phyloP scores from a whole-genome alignment of 2,113 vertebrate species.

The Mola mola region DNA sequence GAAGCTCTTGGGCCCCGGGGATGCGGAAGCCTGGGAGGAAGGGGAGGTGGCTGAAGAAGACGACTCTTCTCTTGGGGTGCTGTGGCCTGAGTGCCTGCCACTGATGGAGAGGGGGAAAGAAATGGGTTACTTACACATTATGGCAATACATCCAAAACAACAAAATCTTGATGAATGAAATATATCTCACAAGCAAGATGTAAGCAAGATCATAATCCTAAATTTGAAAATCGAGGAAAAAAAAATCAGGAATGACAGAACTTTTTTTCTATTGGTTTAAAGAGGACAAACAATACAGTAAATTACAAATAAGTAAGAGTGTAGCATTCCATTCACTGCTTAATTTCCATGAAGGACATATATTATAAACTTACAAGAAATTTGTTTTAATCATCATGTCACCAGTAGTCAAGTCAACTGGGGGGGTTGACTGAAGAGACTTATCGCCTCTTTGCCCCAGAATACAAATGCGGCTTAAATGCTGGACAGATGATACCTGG shows the following conservation, averaged over 20 bases:
- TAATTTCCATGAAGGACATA: conserved; percentile 6
- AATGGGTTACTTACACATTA: background rate
- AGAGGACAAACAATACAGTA: no score
- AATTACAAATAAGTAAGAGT: no score
- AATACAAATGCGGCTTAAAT: conserved; percentile 26
- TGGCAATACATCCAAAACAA: background rate
- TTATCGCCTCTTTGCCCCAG: background rate
- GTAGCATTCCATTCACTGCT: no score
- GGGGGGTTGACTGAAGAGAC: no score
- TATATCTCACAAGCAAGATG: background rate
- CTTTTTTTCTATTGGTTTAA: no score
- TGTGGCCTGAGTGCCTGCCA: conserved; percentile 90
- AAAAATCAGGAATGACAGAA: no score
- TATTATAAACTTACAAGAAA: no score
- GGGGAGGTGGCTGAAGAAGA: conserved; percentile 84
- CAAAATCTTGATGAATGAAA: background rate
- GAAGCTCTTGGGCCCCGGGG: conserved; percentile 94
- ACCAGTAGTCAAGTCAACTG: conserved; percentile 5
- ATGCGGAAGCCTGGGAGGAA: conserved; percentile 91
- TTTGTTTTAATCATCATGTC: conserved; percentile 11
- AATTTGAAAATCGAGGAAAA: background rate
- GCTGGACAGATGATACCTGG: conserved; percentile 21
- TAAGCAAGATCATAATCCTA: background rate
- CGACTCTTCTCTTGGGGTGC: conserved; percentile 93
- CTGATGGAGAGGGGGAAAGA: conserved; percentile 63